A percentile compares a stretch with the other conserved stretches of the same genome.
phyloP scores from a whole-genome alignment of 2,797 vertebrate genomes.

The Thaleichthys pacificus region DNA sequence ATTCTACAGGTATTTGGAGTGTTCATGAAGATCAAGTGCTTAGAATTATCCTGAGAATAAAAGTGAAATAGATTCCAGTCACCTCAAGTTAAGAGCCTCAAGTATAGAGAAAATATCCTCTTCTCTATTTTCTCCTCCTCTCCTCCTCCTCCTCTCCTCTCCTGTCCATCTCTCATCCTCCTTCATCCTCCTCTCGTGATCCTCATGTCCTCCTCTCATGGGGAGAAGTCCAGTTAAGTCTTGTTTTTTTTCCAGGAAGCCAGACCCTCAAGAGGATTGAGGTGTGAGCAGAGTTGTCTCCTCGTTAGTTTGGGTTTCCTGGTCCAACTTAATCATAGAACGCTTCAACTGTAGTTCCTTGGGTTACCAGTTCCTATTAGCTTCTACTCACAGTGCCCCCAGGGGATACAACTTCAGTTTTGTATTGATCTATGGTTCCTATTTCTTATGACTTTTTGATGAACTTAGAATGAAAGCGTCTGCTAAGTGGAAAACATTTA shows the following conservation, averaged over 20 bases:
- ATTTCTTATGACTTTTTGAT: slow-evolving; percentile 15
- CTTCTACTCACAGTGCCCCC: slow-evolving; percentile 37
- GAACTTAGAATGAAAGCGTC: slow-evolving; percentile 21
- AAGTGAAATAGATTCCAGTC: not conserved
- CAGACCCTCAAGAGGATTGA: slow-evolving; percentile 45
- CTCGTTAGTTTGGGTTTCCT: slow-evolving; percentile 65
- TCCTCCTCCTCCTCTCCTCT: not conserved
- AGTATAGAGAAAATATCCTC: not conserved
- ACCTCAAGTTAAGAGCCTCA: not conserved
- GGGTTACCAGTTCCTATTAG: slow-evolving; percentile 36
- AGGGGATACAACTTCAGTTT: slow-evolving; percentile 28
- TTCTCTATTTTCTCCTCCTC: not conserved
- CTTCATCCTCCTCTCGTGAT: slow-evolving; percentile 3
- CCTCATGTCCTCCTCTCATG: slow-evolving; percentile 2
- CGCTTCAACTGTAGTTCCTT: slow-evolving; percentile 32
- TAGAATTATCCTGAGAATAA: slow-evolving; percentile 1
- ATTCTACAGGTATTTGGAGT: not conserved
- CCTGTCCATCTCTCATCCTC: not conserved
- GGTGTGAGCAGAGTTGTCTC: slow-evolving; percentile 48
- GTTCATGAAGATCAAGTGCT: slow-evolving; percentile 13
- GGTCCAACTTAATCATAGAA: slow-evolving; percentile 37
- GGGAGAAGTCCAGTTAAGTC: slow-evolving; percentile 32
- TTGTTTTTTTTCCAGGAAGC: slow-evolving; percentile 29
- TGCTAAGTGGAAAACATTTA: not conserved
- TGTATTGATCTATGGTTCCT: slow-evolving; percentile 27